Percentiles rank a stretch among this genome's conserved stretches.
phyloP scores from a whole-genome alignment of 2,888 invertebrate genomes.

The Syrphus vitripennis region DNA sequence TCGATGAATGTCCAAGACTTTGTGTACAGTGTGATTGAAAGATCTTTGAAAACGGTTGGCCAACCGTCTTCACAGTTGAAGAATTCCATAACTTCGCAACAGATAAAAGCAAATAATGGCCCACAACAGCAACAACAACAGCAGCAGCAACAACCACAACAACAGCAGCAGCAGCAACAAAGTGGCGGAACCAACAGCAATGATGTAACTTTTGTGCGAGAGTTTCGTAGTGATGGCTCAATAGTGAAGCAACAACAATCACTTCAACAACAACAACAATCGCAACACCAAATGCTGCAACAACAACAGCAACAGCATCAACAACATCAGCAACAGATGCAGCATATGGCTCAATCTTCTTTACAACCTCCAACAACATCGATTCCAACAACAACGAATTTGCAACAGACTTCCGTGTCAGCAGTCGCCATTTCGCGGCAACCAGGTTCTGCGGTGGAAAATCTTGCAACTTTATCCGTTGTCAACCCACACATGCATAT shows the following conservation, averaged over 20 bases:
- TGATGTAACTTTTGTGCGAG: conserved; percentile 80
- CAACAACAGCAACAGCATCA: conserved; percentile 72
- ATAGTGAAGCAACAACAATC: conserved; percentile 75
- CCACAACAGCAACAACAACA: conserved; percentile 70
- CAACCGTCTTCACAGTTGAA: conserved; percentile 74
- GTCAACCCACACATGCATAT: conserved; percentile 82
- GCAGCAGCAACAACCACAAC: conserved; percentile 50
- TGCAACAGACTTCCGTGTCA: conserved; percentile 51
- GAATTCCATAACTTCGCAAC: conserved; percentile 31
- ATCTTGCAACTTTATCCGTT: conserved; percentile 87
- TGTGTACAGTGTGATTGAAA: conserved; percentile 91
- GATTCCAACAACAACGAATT: conserved; percentile 53
- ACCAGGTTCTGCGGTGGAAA: conserved; percentile 76
- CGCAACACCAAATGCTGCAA: conserved; percentile 72
- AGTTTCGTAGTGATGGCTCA: conserved; percentile 80
- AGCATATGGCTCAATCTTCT: conserved; percentile 41
- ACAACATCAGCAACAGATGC: conserved; percentile 68
- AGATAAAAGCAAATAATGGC: conserved; percentile 56
- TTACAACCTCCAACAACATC: conserved; percentile 54
- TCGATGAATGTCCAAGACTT: conserved; percentile 91
- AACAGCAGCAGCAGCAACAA: conserved; percentile 70
- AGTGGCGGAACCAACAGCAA: conserved; percentile 72
- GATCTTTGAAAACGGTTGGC: conserved; percentile 87
- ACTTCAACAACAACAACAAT: conserved; percentile 43
- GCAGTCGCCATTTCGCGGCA: conserved; percentile 33